These are phyloP conservation scores for Griposia aprilina DNA, from an alignment of 2,888 invertebrate genomes.

Conservation along the genomic window DNA sequence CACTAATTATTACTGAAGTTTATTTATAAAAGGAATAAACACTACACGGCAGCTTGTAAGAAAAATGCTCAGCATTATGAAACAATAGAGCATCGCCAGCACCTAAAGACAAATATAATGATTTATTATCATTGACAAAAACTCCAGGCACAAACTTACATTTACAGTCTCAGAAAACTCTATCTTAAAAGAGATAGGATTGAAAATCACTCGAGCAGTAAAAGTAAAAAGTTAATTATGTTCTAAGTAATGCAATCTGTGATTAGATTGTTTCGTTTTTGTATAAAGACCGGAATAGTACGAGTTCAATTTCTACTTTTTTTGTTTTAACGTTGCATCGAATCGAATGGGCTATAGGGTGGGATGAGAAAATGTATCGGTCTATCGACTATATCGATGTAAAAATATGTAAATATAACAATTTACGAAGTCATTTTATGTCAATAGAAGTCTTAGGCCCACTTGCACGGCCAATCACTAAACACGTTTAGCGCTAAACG, in stretches of 20 bases:
- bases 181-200: conserved; percentile 13
- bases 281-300: conserved; percentile 76
- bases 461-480: too few relatives aligned
- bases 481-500: too few relatives aligned
- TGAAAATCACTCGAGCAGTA: conserved; percentile 23
- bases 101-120: conserved; percentile 85
- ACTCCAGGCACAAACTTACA: conserved; percentile 40
- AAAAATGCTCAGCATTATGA: conserved; percentile 63
- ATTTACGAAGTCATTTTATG: background rate
- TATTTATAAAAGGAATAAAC: conserved; percentile 15
- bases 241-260: conserved; percentile 67
- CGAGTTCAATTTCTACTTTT: conserved; percentile 75
- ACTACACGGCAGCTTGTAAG: conserved; percentile 30
- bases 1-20: conserved; percentile 28
- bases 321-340: conserved; percentile 82
- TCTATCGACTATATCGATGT: conserved; percentile 20
- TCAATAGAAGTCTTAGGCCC: background rate
- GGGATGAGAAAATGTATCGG: conserved; percentile 48
- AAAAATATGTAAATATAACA: background rate
- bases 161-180: conserved; percentile 15
- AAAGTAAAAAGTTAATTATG: conserved; percentile 63
- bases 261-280: conserved; percentile 79
- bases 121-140: conserved; percentile 83
- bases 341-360: conserved; percentile 77
- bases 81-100: conserved; percentile 85